Base-by-base conservation (phyloP, 2,888 invertebrate species). In the Euplexia lucipara region DNA sequence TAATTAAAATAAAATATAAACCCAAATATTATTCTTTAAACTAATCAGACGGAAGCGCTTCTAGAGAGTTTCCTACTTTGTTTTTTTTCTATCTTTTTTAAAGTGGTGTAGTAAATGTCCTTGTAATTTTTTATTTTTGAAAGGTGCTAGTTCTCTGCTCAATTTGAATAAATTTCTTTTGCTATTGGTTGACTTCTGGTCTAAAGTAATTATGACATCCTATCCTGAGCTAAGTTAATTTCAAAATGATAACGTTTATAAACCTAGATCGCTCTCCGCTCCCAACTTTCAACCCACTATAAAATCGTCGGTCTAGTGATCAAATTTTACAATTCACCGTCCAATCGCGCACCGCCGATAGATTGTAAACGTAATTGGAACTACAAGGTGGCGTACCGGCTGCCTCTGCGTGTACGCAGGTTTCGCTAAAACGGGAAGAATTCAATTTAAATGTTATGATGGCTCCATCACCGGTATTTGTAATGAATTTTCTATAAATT, bases 311-410 rank as follows among this genome's bases (percentile, higher is more conserved):
- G 58, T 79, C 70, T 79, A 80, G 72, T 79, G 81, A 71, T 84
- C 66, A 84, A 87, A 85, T 79, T 84, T 83, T 83, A 89, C 87
- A 85, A 83, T 83, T 81, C 75, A n/a, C 66, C 69, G 79, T 51
- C 89, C 87, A 89, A 89, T 90, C 71, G 75, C 68, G 41, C 70
- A 65, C 18, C 76, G 48, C 51, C 64, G 79, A 84, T 85, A 87
- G 86, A 87, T 90, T 89, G 89, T 88, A 71, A 70, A 56, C 67
- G 83, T 89, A 88, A 90, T 89, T 90, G 88, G 82, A 82, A 78
- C 81, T 84, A 82, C 81, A 69, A 64, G 58, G 64, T 70, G 74
- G 60, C 61, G 57, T 48, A 70, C 65, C 57, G 56, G 64, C 60
- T 65, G 65, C 79, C 66, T 70, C 66, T 73, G 75, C 65, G 45